Base-by-base conservation (phyloP, 1,140 invertebrate species). In the Scaptomyza montana region DNA sequence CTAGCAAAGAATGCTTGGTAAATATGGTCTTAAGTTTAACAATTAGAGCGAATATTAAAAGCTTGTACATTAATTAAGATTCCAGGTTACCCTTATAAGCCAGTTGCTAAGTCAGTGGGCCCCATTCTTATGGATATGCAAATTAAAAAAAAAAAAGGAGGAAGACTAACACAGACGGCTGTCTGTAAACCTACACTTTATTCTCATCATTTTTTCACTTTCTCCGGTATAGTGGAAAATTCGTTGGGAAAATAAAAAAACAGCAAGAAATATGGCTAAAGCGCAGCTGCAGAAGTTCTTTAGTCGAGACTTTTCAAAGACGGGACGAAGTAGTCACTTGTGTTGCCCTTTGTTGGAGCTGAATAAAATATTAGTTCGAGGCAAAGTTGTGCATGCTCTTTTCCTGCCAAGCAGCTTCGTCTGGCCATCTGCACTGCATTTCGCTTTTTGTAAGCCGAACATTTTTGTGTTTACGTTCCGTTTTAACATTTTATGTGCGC, bases 311-410 rank as follows among this genome's bases (percentile, higher is more conserved):
- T 66, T 67, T 66, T 49, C 47, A 61, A 30, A 39, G 47, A 47
- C n/a, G 9, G 53, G 64, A 30, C 56, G 43, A 50, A 56, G 51
- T 28, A 64, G 74, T 36, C 60, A 57, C 53, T 57, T 62, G 55
- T 70, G 71, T 59, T 74, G 74, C 77, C 75, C 72, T 56, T 60
- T 33, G 61, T 47, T 30, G 13, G 47, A 70, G 72, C 57, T 78
- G 76, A 78, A 78, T 78, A 78, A 78, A 78, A 78, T 78, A 78
- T 78, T 73, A 78, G 76, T 56, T 72, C 67, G 66, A 59, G 53
- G 43, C 73, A 72, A 72, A 72, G 56, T 72, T 76, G 53, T 75
- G 61, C 46, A 72, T 73, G 73, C 39, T 76, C 76, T 78, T 72
- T 78, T 78, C 33, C 72, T 63, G 76, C 67, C 57, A 33, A 55